Evolutionary conservation across 2,888 invertebrate genomes (phyloP), one percentile per base, ranked within the genome.

Genomic region (Lithophane ornitopus): DNA sequence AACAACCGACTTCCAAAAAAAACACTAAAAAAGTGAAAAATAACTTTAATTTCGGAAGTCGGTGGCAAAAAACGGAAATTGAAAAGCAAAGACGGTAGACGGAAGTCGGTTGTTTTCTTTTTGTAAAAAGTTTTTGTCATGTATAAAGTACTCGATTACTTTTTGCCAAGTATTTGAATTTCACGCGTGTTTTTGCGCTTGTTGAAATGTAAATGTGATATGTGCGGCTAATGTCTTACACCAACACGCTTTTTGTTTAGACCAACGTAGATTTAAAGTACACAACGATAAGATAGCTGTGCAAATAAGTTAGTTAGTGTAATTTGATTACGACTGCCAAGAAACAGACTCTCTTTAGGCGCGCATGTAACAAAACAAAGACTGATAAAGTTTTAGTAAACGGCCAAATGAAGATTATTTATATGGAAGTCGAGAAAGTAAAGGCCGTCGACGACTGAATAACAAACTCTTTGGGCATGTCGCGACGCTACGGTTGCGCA

Each of bases 341-440:
- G 76, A 82, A 79, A 84, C 79, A 41, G 11, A 54, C 67, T 78
- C 58, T 71, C 59, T 77, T 66, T 78, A 84, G 68, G 78, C 46
- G 70, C 16, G 61, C 63, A 49, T 22, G 22, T 22, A 46, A 88
- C 85, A 81, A 89, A 89, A 90, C 84, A 85, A 82, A 86, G 81
- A 74, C 81, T 77, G 81, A 85, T 87, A 89, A 88, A 90, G 90
- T 93, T 92, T 93, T 89, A 90, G 91, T 89, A 83, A 91, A 90
- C 86, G 73, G 56, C 68, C 77, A 85, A 89, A 87, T 90, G 86
- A 85, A 88, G 89, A 92, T 92, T 92, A 90, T 90, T 88, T 90
- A 89, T 91, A 94, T 92, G 92, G 93, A 92, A 90, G 90, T 93
- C 90, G 94, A 94, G 95, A 96, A 96, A 96, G 95, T 95, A 93